Evolutionary conservation across 2,888 invertebrate genomes (phyloP).

Genomic region (Thymelicus lineola): DNA sequence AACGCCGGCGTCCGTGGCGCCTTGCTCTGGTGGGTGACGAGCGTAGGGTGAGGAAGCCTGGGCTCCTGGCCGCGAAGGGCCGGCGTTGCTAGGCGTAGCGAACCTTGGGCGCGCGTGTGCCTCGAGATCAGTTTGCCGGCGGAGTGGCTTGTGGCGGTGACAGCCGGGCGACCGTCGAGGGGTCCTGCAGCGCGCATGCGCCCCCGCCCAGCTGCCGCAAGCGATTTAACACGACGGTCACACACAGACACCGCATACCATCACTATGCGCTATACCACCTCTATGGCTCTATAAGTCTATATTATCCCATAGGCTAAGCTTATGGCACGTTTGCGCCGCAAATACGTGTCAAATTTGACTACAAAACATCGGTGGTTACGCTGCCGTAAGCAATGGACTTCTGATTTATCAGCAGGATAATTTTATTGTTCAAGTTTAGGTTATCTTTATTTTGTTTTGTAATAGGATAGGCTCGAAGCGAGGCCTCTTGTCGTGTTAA

Average conservation of each 20-base stretch:
- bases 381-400: background rate
- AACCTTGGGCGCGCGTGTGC: constrained; percentile 75
- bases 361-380: constrained; percentile 1
- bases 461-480: constrained; percentile 20
- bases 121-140: constrained; percentile 77
- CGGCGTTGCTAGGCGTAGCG: constrained; percentile 79
- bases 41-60: constrained; percentile 69
- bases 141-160: constrained; percentile 83
- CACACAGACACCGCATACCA: constrained; percentile 52
- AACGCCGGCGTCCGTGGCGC: constrained; percentile 75
- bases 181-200: constrained; percentile 75
- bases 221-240: constrained; percentile 49
- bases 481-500: constrained; percentile 15
- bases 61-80: constrained; percentile 82
- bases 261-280: constrained; percentile 42
- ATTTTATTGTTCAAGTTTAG: background rate
- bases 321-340: constrained; percentile 25
- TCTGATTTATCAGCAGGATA: background rate
- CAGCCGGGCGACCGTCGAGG: constrained; percentile 56
- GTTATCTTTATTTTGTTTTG: background rate
- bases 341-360: constrained; percentile 27
- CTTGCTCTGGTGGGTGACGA: constrained; percentile 60
- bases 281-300: no score
- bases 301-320: constrained; percentile 17
- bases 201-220: constrained; percentile 51